Conservation (phyloP, 2,113 vertebrate genomes). For the Agapornis roseicollis region DNA sequence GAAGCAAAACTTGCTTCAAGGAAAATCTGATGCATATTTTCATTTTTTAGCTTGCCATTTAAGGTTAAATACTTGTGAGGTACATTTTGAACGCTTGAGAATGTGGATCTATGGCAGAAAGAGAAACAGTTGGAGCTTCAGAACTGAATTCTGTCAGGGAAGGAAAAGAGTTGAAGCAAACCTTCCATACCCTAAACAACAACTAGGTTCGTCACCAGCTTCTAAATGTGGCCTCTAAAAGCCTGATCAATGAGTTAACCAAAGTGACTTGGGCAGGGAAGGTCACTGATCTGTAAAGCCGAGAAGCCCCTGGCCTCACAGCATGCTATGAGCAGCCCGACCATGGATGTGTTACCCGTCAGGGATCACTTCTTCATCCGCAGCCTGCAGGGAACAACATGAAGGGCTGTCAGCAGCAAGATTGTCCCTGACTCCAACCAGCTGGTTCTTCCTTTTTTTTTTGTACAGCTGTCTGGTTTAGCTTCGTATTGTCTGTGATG, state of each 20-base stretch:
- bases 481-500: neutral
- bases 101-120: neutral
- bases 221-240: neutral
- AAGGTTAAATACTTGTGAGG: neutral
- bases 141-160: neutral
- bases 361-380: fast-evolving
- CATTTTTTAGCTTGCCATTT: neutral
- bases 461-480: neutral
- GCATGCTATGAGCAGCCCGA: fast-evolving
- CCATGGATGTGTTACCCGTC: fast-evolving
- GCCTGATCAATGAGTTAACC: neutral
- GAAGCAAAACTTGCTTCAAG: neutral
- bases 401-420: neutral
- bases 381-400: neutral
- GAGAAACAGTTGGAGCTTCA: neutral
- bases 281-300: neutral
- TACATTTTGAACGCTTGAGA: neutral
- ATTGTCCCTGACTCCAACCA: neutral
- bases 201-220: neutral
- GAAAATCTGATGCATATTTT: neutral
- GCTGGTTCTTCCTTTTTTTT: neutral
- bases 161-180: neutral
- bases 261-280: neutral
- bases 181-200: neutral
- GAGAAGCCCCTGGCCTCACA: neutral